Evolutionary conservation across 1,140 invertebrate species (phyloP), one percentile per base, ranked within the genome.

Genomic region (Anastatus disparis): DNA sequence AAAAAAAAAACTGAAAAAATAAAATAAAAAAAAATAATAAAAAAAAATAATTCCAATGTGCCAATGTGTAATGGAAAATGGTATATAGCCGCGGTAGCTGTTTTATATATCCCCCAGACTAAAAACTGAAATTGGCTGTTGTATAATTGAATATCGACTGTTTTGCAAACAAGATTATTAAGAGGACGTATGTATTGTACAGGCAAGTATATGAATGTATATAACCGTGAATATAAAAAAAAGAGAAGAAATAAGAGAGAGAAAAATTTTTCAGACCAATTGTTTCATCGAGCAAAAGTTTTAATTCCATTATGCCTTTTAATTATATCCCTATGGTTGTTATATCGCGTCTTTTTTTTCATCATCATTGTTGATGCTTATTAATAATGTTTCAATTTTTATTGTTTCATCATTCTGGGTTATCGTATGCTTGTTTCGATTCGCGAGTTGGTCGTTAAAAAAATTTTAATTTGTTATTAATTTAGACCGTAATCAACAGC

Each of bases 111-210:
- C 56, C n/a, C n/a, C n/a, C 12, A 20, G 22, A 15, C 31, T 42
- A 46, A 44, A 35, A 20, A 50, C 40, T 56, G 40, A 50, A 67
- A 58, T 58, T 67, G 64, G 27, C 52, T 61, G 24, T 40, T 65
- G 50, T 42, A 29, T 65, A 29, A 65, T 65, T 65, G 63, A 53
- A 65, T 20, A 44, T 29, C 9, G 50, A 26, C 13, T 26, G 38
- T 17, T n/a, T 40, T 1, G 40, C 40, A 67, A 67, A 67, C 53
- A n/a, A 67, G 40, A 67, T 67, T 67, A 58, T 67, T 67, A 67
- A 46, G 50, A 27, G 35, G 50, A 50, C 8, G 40, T 4, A 7
- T 26, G 13, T 44, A 22, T 40, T 24, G n/a, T n/a, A n/a, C n/a
- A n/a, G n/a, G n/a, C n/a, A n/a, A n/a, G 10, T 13, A 35, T 35